Evolutionary conservation across 1,140 invertebrate species (phyloP).

Genomic region (Leptinotarsa lineolata): DNA sequence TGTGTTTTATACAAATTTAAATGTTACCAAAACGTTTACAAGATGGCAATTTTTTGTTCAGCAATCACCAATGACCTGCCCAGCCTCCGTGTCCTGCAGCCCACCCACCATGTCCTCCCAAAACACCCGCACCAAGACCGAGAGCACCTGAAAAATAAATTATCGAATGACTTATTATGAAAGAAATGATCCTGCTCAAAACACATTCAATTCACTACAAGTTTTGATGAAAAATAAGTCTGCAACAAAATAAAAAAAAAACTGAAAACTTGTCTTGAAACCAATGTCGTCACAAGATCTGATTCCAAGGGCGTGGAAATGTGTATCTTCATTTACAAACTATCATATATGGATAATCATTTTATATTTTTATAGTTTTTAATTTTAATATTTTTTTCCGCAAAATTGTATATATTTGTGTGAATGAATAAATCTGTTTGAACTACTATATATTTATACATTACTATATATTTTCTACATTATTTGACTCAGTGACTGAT

Average conservation of each 20-base stretch:
- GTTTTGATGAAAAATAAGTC: background rate
- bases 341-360: background rate
- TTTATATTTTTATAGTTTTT: no score
- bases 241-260: background rate
- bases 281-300: background rate
- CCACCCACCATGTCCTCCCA: constrained; percentile 16
- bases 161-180: background rate
- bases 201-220: background rate
- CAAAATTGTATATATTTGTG: no score
- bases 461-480: no score
- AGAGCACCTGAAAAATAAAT: constrained; percentile 9
- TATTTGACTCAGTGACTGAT: no score
- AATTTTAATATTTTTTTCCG: no score
- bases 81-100: constrained; percentile 17
- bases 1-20: background rate
- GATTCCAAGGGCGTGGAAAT: background rate
- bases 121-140: constrained; percentile 11
- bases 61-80: constrained; percentile 18
- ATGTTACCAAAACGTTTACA: constrained; percentile 24
- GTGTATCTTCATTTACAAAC: no score
- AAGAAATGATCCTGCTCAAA: background rate
- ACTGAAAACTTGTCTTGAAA: background rate
- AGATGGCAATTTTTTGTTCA: constrained; percentile 1
- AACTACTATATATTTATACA: no score
- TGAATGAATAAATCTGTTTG: no score